Conservation (phyloP, 2,113 vertebrate genomes). For the Phylloscopus trochilus region DNA sequence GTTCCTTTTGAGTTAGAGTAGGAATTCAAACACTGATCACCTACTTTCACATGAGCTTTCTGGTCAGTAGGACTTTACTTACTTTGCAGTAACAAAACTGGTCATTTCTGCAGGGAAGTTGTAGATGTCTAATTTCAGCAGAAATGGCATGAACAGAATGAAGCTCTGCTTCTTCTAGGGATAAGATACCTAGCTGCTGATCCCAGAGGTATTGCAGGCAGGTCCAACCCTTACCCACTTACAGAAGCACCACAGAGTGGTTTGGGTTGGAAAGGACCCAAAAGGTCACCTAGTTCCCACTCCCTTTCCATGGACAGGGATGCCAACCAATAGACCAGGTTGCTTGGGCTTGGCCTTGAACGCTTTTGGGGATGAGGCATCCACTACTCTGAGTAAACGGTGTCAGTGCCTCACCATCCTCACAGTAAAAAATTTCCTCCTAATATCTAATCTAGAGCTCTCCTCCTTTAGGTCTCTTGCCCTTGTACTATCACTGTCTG, state of each 20-base stretch:
- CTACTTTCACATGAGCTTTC: neutral
- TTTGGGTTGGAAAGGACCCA: neutral
- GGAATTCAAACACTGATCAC: neutral
- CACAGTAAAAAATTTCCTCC: neutral
- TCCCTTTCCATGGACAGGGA: neutral
- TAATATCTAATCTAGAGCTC: neutral
- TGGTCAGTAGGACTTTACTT: neutral
- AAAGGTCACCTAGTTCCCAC: neutral
- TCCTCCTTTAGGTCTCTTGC: neutral
- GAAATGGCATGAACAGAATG: neutral
- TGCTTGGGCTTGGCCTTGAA: neutral
- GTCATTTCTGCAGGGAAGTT: neutral
- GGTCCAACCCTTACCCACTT: fast-evolving
- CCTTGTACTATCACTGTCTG: neutral
- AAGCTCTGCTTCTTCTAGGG: neutral
- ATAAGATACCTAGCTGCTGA: neutral
- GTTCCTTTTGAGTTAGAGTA: neutral
- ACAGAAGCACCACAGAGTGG: neutral
- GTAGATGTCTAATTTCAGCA: neutral
- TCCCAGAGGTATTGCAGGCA: neutral
- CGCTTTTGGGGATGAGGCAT: neutral
- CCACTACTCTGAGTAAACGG: neutral
- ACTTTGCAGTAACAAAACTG: neutral
- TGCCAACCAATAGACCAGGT: neutral
- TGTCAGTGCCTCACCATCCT: neutral